These are phyloP conservation scores for Chiloscyllium plagiosum DNA, from an alignment of 2,113 vertebrate genomes.

Conservation along the genomic window DNA sequence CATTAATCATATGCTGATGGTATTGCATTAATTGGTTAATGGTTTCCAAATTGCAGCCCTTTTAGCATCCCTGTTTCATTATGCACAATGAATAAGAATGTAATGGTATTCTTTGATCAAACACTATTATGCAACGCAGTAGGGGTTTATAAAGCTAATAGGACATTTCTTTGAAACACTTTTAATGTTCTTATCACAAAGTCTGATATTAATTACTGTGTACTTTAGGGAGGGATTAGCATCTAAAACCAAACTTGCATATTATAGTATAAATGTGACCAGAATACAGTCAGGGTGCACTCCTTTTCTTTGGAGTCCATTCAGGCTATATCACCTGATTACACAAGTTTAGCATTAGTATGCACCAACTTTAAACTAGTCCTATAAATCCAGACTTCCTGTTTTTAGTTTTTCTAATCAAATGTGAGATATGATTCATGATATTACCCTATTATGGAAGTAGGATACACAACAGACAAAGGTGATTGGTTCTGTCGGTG, in stretches of 20 bases:
- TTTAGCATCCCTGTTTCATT: not conserved
- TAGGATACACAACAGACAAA: not conserved
- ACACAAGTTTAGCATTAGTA: not conserved
- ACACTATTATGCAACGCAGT: not conserved
- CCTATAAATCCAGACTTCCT: not conserved
- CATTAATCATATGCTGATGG: not conserved
- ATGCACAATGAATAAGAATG: not conserved
- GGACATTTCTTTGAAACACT: not conserved
- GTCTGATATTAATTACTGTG: not conserved
- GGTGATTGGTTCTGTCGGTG: not conserved
- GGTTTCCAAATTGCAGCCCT: not conserved
- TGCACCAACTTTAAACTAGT: not conserved
- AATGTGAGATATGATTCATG: not conserved
- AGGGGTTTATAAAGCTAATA: not conserved
- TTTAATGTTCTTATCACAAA: not conserved
- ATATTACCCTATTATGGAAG: not conserved
- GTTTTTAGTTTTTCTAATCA: not conserved
- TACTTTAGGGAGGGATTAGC: not conserved
- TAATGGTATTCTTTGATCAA: constrained; percentile 1
- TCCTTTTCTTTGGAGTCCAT: not conserved
- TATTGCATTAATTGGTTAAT: not conserved
- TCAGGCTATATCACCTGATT: not conserved
- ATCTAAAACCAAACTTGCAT: not conserved
- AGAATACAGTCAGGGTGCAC: not conserved
- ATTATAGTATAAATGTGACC: not conserved